A percentile compares a stretch with the other conserved stretches of the same genome.
Evolutionary conservation across 92 coral and sea anemone genomes (phyloP).

Genomic region (Porites rus): DNA sequence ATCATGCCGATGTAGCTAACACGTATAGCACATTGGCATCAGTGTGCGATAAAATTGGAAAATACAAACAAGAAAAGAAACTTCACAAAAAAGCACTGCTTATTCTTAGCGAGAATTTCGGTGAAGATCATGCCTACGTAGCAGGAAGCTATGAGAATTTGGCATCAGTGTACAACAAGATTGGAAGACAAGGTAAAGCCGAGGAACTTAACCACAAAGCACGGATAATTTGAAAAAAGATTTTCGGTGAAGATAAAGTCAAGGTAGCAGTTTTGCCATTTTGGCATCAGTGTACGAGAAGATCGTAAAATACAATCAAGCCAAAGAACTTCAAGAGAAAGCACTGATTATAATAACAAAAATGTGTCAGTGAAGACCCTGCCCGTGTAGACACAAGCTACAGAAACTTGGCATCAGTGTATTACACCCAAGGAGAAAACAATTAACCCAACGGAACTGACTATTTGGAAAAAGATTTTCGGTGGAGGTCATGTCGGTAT

Average conservation of each 20-base stretch:
- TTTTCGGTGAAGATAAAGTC: no score
- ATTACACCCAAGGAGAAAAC: background rate
- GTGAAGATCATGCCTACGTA: background rate
- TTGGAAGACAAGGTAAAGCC: background rate
- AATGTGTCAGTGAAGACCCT: background rate
- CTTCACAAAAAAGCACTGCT: background rate
- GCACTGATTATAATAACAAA: background rate
- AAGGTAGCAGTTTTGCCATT: background rate
- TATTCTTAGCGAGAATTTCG: background rate
- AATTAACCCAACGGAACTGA: background rate
- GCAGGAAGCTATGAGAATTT: background rate
- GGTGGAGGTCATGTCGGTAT: background rate
- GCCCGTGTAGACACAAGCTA: background rate
- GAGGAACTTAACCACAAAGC: background rate
- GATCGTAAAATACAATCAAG: background rate
- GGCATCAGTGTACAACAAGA: background rate
- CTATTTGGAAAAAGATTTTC: background rate
- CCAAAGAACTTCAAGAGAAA: background rate
- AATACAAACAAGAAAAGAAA: conserved; percentile 4
- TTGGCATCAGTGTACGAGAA: background rate
- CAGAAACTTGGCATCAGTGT: background rate
- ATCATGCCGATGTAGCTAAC: background rate
- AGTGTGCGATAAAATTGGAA: background rate
- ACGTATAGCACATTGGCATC: background rate
- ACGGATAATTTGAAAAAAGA: no score